phyloP scores from a whole-genome alignment of 2,113 vertebrate genomes.

The Passer montanus region DNA sequence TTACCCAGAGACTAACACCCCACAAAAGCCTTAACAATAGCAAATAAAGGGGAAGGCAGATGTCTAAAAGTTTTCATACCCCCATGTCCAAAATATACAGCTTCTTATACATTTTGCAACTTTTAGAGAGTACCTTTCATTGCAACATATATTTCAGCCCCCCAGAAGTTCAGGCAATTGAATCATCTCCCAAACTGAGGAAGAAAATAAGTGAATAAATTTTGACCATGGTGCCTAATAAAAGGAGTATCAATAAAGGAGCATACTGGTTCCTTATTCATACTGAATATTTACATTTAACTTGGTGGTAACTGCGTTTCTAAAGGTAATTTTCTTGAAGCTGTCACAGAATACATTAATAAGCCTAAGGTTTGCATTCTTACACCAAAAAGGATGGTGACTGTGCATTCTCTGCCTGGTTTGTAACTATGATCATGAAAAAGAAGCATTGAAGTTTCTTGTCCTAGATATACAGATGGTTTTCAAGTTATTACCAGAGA shows the following conservation, averaged over 20 bases:
- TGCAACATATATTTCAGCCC: background rate
- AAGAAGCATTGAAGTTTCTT: background rate
- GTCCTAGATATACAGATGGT: background rate
- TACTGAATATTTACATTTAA: background rate
- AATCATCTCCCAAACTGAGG: background rate
- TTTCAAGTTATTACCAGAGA: background rate
- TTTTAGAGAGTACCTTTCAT: background rate
- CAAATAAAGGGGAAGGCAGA: background rate
- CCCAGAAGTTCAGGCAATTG: background rate
- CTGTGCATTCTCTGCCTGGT: background rate
- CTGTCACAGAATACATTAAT: background rate
- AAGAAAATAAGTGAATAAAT: background rate
- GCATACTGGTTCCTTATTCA: fast-evolving
- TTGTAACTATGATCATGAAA: background rate
- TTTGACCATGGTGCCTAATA: background rate
- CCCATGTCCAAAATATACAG: background rate
- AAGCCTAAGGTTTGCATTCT: background rate
- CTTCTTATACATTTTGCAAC: background rate
- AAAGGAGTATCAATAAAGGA: background rate
- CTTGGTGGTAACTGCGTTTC: background rate
- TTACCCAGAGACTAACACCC: fast-evolving
- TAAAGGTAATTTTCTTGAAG: background rate
- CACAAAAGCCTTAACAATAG: background rate
- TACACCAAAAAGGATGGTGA: background rate
- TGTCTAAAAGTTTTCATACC: background rate